A percentile compares a stretch with the other conserved stretches of the same genome.
Conservation (phyloP, 23 tunicate species). For the Halocynthia roretzi region DNA sequence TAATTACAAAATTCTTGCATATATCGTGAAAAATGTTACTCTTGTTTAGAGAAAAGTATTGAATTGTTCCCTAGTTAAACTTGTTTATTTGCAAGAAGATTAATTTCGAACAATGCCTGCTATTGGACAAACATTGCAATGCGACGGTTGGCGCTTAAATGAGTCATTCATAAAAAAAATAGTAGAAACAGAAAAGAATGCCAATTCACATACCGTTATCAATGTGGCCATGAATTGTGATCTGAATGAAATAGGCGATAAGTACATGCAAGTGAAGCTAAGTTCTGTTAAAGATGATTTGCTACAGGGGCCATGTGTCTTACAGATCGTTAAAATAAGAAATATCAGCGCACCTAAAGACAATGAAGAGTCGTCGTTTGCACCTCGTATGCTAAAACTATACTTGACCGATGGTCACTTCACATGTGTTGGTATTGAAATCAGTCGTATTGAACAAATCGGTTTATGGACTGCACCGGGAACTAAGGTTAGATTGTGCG, state of each 20-base stretch:
- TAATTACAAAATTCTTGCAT: too few species aligned
- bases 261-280: slow-evolving; percentile 33
- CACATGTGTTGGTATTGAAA: slow-evolving; percentile 41
- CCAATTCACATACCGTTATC: background rate
- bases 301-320: slow-evolving; percentile 65
- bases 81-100: too few species aligned
- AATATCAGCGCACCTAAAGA: slow-evolving; percentile 88
- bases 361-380: slow-evolving; percentile 56
- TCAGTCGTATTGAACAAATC: slow-evolving; percentile 11
- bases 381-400: slow-evolving; percentile 82
- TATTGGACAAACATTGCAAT: background rate
- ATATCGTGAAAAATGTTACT: too few species aligned
- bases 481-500: slow-evolving; percentile 53
- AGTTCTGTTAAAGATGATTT: slow-evolving; percentile 20
- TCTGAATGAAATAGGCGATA: slow-evolving; percentile 37
- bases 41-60: too few species aligned
- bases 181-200: background rate
- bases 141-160: slow-evolving; percentile 23
- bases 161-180: background rate
- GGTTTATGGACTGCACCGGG: slow-evolving; percentile 80
- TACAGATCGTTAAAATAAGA: slow-evolving; percentile 72
- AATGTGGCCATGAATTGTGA: slow-evolving; percentile 11
- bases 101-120: too few species aligned
- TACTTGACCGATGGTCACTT: slow-evolving; percentile 73
- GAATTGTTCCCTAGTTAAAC: too few species aligned